phyloP scores from a whole-genome alignment of 2,797 vertebrate genomes.

The Lycodopsis pacificus region DNA sequence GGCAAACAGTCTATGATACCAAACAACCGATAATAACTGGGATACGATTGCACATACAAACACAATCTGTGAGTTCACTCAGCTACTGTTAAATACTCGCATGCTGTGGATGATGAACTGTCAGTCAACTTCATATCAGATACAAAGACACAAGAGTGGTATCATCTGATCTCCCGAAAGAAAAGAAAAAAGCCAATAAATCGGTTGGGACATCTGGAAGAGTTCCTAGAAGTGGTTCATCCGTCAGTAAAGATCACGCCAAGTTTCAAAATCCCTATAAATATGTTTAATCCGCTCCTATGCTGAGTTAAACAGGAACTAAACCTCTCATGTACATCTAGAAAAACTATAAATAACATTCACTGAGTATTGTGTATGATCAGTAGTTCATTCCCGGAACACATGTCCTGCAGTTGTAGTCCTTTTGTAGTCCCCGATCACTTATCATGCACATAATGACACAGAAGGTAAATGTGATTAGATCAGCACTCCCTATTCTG shows the following conservation, averaged over 20 bases:
- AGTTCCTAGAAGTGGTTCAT: neutral
- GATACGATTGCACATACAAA: neutral
- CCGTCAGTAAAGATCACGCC: no score
- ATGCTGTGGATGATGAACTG: neutral
- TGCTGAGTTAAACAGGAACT: neutral
- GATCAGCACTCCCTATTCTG: slow-evolving; percentile 35
- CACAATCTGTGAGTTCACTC: neutral
- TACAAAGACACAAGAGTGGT: neutral
- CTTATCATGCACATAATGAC: slow-evolving; percentile 44
- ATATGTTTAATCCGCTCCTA: neutral
- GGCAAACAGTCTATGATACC: neutral
- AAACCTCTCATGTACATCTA: neutral
- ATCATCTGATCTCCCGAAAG: neutral
- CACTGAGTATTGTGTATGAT: neutral
- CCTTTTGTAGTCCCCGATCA: slow-evolving; percentile 17
- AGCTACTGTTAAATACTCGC: neutral
- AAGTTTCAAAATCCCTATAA: neutral
- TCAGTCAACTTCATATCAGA: neutral
- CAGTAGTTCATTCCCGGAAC: slow-evolving; percentile 1
- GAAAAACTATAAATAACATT: neutral
- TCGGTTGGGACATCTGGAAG: neutral
- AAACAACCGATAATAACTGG: neutral
- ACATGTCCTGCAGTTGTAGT: slow-evolving; percentile 10
- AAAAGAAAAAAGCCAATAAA: neutral
- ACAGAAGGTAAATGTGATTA: slow-evolving; percentile 51